These are phyloP conservation scores for Camponotus fellah DNA, from an alignment of 2,888 invertebrate species.

Conservation along the genomic window DNA sequence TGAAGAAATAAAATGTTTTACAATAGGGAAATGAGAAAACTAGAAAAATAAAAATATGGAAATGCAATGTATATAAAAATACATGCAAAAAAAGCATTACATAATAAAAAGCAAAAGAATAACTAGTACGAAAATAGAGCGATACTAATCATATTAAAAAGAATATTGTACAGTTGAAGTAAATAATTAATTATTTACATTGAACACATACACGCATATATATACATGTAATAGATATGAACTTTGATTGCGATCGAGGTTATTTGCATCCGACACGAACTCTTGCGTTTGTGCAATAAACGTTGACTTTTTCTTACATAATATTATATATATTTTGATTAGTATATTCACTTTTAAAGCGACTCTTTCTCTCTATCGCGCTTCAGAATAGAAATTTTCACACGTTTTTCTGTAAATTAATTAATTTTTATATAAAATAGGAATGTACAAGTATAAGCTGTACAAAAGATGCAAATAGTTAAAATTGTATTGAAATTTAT, in stretches of 20 bases:
- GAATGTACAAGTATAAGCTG: neutral
- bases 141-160: neutral
- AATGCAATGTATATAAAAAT: neutral
- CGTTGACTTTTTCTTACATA: constrained; percentile 2
- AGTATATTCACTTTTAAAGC: neutral
- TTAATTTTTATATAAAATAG: neutral
- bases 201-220: neutral
- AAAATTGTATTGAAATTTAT: neutral
- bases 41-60: neutral
- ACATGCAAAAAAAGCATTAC: neutral
- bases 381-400: neutral
- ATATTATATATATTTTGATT: neutral
- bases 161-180: neutral
- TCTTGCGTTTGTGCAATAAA: constrained; percentile 6
- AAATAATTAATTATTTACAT: constrained; percentile 25
- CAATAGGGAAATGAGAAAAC: neutral
- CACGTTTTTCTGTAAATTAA: neutral
- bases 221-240: neutral
- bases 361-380: neutral
- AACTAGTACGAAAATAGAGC: neutral
- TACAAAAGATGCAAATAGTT: neutral
- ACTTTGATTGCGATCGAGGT: constrained; percentile 1
- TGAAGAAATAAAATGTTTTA: neutral
- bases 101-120: neutral
- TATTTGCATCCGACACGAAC: constrained; percentile 27